Base-by-base conservation (phyloP, 1,140 invertebrate genomes). In the Pseudomyrmex pallidus region DNA sequence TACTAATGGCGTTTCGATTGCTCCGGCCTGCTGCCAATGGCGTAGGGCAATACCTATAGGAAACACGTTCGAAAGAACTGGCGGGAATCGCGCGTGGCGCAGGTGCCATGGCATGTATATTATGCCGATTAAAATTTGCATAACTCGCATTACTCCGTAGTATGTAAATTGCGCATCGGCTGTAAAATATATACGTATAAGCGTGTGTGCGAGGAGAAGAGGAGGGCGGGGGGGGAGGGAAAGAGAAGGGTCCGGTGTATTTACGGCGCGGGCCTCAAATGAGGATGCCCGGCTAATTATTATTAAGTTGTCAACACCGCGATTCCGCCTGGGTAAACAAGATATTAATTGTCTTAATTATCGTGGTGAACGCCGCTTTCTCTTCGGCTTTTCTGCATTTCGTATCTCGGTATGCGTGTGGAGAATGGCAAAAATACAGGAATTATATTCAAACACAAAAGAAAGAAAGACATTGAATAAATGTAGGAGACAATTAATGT, bases 1-100 rank as follows among this genome's bases (percentile, higher is more conserved):
- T 88, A 77, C 87, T 88, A 88, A 88, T 88, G 83, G 86, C 86
- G 86, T 82, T 88, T 78, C 87, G 87, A 88, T 88, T 88, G 83
- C 72, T 72, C 63, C 35, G 35, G 35, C 35, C 7, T 35, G 48
- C 54, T 62, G 57, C 35, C 83, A 87, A 13, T 82, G 82, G 85
- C 85, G 86, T 87, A 87, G 74, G 22, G 46, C 44, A 13, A 25
- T 17, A 17, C 2, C 2, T 10, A 13, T 13, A 10, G 9, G 12
- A 52, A 13, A 35, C 5, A 35, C 35, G 17, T 68, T 48, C 22
- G 22, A 76, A 44, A 62, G 20, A 13, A 70, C 35, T 35, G 5
- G 35, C 5, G 44, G 66, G 46, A 46, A 77, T 13, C 12, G 17
- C 67, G 64, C 64, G 44, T 59, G 64, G 25, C 50, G 66, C 66